A percentile compares a stretch with the other conserved stretches of the same genome.
These are phyloP conservation scores for Agrochola litura DNA, from an alignment of 2,888 invertebrate species.

Conservation along the genomic window DNA sequence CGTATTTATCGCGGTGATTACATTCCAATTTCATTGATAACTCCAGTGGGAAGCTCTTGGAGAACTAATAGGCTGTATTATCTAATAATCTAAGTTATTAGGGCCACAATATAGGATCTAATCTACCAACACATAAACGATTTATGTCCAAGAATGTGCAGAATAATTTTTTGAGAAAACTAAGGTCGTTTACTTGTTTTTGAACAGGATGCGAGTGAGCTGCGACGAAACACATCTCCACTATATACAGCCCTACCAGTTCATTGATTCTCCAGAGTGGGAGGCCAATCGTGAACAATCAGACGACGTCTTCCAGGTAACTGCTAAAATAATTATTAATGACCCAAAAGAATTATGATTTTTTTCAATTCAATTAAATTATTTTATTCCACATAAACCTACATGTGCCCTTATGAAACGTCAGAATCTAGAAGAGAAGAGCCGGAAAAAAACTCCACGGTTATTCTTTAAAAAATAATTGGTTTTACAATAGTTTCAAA, in stretches of 20 bases:
- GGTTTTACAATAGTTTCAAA: no score
- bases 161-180: constrained; percentile 6
- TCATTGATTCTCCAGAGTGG: constrained; percentile 97
- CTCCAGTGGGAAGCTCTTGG: constrained; percentile 15
- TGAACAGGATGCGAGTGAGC: constrained; percentile 93
- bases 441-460: no score
- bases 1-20: constrained; percentile 40
- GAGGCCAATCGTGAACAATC: constrained; percentile 95
- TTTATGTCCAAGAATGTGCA: constrained; percentile 7
- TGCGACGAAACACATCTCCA: constrained; percentile 96
- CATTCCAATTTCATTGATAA: constrained; percentile 39
- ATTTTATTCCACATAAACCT: no score
- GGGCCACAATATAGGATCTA: constrained; percentile 16
- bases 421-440: no score
- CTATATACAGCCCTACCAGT: constrained; percentile 95
- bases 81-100: constrained; percentile 45
- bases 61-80: constrained; percentile 35
- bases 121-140: constrained; percentile 19
- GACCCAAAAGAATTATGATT: neutral
- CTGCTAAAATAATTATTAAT: neutral
- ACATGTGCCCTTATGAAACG: no score
- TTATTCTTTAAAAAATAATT: no score
- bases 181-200: constrained; percentile 32
- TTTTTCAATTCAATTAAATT: no score
- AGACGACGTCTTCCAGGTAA: constrained; percentile 94